phyloP scores from a whole-genome alignment of 2,797 vertebrate genomes.

The Melanotaenia boesemani region DNA sequence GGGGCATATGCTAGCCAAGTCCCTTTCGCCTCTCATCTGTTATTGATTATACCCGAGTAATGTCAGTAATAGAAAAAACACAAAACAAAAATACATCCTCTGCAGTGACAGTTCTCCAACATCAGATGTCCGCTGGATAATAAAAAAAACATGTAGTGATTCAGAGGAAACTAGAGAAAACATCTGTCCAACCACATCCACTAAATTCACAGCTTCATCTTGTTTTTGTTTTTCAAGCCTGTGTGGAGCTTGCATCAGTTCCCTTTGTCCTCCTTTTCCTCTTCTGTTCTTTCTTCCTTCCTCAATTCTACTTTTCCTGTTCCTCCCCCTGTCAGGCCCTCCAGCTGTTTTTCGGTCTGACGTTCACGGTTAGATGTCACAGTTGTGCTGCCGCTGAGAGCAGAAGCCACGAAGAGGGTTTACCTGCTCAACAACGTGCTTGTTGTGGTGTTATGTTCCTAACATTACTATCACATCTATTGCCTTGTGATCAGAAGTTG shows the following conservation, averaged over 20 bases:
- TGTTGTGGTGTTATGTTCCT: neutral
- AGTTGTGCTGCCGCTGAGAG: constrained; percentile 17
- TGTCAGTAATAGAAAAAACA: constrained; percentile 56
- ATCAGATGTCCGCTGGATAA: constrained; percentile 10
- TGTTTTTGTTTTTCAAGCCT: constrained; percentile 52
- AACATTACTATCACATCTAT: too few species aligned
- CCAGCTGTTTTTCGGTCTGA: constrained; percentile 60
- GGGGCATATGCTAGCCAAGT: constrained; percentile 29
- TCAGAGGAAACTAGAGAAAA: constrained; percentile 52
- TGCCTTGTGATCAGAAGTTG: too few species aligned
- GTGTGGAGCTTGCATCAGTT: constrained; percentile 53
- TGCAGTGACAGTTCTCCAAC: constrained; percentile 43
- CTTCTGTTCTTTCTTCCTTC: constrained; percentile 58
- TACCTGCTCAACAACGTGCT: neutral
- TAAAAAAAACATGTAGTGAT: constrained; percentile 6
- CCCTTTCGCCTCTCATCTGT: constrained; percentile 48
- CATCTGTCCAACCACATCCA: constrained; percentile 60
- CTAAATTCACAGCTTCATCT: constrained; percentile 44
- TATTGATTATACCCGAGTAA: constrained; percentile 59
- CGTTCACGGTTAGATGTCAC: constrained; percentile 29
- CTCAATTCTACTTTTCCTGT: constrained; percentile 65
- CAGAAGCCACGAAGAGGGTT: too few species aligned
- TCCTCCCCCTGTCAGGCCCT: constrained; percentile 57
- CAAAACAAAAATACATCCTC: neutral
- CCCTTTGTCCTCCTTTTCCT: constrained; percentile 68